Percentiles rank a stretch among this genome's conserved stretches.
Conservation (phyloP, 2,888 invertebrate genomes). For the Lutraria lutraria region DNA sequence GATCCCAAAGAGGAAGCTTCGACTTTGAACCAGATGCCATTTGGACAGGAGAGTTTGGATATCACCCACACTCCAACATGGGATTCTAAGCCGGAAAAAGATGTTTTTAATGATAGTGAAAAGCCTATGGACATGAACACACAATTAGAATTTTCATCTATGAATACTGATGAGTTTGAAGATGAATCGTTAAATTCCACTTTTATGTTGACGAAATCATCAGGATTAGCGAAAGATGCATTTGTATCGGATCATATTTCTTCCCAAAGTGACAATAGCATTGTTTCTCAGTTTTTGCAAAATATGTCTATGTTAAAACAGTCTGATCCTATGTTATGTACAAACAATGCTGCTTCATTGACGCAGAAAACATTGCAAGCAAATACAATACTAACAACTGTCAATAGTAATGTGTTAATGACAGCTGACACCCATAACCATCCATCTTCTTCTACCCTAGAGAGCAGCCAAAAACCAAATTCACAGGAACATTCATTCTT, state of each 20-base stretch:
- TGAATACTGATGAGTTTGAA: conserved; percentile 42
- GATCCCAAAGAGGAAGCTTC: neutral
- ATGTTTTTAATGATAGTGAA: conserved; percentile 2
- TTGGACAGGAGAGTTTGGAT: conserved; percentile 17
- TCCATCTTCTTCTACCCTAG: neutral
- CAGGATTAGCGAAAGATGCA: conserved; percentile 45
- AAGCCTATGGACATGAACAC: conserved; percentile 1
- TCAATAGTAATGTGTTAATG: conserved; percentile 42
- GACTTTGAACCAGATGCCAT: conserved; percentile 31
- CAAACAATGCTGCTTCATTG: conserved; percentile 7
- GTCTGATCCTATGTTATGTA: conserved; percentile 46
- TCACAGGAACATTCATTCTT: conserved; percentile 42
- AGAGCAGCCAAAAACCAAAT: neutral
- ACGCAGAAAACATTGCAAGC: neutral
- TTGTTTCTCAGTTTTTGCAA: conserved; percentile 61
- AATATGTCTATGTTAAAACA: conserved; percentile 54
- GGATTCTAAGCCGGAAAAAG: conserved; percentile 33
- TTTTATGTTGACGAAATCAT: conserved; percentile 42
- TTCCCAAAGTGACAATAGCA: conserved; percentile 35
- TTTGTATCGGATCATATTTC: conserved; percentile 38
- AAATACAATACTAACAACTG: conserved; percentile 36
- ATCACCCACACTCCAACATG: conserved; percentile 27
- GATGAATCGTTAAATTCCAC: conserved; percentile 28
- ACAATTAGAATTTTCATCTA: conserved; percentile 28
- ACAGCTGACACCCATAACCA: conserved; percentile 28